Evolutionary conservation across 2,888 invertebrate species (phyloP).

Genomic region (Heliconius ethilla): DNA sequence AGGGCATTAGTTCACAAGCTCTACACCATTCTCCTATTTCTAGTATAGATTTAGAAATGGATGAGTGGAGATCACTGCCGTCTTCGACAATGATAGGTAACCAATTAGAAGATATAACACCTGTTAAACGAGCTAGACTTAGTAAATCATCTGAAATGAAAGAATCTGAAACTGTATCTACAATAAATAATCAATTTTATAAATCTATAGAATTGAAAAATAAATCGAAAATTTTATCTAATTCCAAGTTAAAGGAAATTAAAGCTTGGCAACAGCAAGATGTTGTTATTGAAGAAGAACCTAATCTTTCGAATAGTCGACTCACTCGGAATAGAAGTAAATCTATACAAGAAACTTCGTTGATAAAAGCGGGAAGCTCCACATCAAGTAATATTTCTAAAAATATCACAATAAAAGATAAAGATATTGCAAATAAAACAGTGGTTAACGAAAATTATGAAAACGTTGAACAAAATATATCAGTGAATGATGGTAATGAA

Average conservation of each 20-base stretch:
- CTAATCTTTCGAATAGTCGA: conserved; percentile 21
- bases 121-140: conserved; percentile 57
- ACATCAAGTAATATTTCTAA: conserved; percentile 10
- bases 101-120: conserved; percentile 56
- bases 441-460: neutral
- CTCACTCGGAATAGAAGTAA: conserved; percentile 29
- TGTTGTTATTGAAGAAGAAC: neutral
- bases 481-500: conserved; percentile 29
- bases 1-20: conserved; percentile 49
- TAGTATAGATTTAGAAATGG: conserved; percentile 69
- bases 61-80: conserved; percentile 69
- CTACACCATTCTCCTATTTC: conserved; percentile 56
- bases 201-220: conserved; percentile 50
- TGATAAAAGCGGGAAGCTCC: conserved; percentile 13
- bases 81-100: conserved; percentile 76
- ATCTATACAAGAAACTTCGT: conserved; percentile 29
- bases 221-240: conserved; percentile 46
- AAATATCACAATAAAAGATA: neutral
- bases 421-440: neutral
- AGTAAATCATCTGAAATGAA: conserved; percentile 57
- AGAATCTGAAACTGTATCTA: conserved; percentile 48
- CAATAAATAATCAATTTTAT: conserved; percentile 45
- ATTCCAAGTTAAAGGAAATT: conserved; percentile 14
- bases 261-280: neutral
- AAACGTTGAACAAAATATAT: neutral